phyloP scores from a whole-genome alignment of 92 coral and sea anemone genomes.

The Umimayanthus chanpuru region DNA sequence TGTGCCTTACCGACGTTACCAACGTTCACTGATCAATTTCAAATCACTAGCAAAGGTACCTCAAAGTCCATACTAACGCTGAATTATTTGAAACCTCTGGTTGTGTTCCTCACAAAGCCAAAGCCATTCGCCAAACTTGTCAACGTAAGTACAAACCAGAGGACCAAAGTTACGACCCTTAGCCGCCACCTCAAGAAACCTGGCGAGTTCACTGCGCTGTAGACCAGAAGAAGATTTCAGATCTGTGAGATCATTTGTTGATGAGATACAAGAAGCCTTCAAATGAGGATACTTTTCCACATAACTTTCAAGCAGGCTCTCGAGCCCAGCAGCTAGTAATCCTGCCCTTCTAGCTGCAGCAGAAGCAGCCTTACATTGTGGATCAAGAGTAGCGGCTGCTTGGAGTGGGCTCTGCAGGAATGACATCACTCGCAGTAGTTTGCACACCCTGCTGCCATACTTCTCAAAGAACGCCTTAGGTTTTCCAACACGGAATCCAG shows the following conservation, averaged over 20 bases:
- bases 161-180: constrained; percentile 46
- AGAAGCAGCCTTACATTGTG: not conserved
- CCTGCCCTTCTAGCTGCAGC: not conserved
- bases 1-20: not conserved
- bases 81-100: not conserved
- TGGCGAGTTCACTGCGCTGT: constrained; percentile 41
- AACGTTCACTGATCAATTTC: not conserved
- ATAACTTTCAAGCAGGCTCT: not conserved
- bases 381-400: not conserved
- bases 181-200: constrained; percentile 43
- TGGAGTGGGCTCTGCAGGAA: not conserved
- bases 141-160: constrained; percentile 47
- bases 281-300: not conserved
- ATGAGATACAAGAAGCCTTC: not conserved
- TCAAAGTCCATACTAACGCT: not conserved
- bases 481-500: not conserved
- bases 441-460: not conserved
- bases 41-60: not conserved
- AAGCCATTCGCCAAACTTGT: constrained; percentile 13
- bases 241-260: not conserved
- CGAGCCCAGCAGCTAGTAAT: not conserved
- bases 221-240: constrained; percentile 15
- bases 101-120: not conserved
- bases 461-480: not conserved
- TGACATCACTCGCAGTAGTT: not conserved